Conservation (phyloP, 30 jellyfish, hydroid and myxozoan species). For the Aurelia sp. region DNA sequence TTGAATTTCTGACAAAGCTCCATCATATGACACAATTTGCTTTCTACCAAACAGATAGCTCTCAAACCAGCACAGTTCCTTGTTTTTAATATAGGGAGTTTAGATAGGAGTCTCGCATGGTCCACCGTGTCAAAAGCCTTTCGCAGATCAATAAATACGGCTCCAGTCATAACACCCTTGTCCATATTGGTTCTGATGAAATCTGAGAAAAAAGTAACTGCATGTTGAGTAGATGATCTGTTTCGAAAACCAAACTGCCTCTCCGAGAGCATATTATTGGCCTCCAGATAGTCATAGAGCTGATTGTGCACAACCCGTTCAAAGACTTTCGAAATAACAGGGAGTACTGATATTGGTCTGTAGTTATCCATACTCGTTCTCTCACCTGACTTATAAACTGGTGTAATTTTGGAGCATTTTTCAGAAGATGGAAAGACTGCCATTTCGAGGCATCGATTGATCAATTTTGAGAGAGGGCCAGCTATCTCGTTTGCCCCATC, state of each 20-base stretch:
- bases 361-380: conserved; percentile 45
- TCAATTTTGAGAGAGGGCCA: conserved; percentile 20
- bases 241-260: conserved; percentile 58
- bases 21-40: too few species aligned
- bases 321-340: conserved; percentile 54
- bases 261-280: conserved; percentile 40
- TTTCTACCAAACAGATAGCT: too few species aligned
- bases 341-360: conserved; percentile 67
- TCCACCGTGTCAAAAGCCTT: too few species aligned
- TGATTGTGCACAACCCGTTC: conserved; percentile 55
- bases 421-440: too few species aligned
- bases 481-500: conserved; percentile 76
- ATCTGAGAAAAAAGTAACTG: conserved; percentile 51
- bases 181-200: conserved; percentile 19
- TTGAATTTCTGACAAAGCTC: conserved; percentile 6
- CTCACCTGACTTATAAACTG: conserved; percentile 55
- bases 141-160: too few species aligned
- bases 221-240: conserved; percentile 52
- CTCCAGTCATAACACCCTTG: too few species aligned
- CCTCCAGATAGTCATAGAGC: conserved; percentile 55
- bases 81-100: too few species aligned
- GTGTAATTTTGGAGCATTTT: conserved; percentile 40
- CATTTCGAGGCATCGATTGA: too few species aligned
- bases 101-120: too few species aligned
- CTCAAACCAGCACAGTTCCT: too few species aligned